Conservation (phyloP, 2,113 vertebrate genomes). For the Actenoides lindsayi region DNA sequence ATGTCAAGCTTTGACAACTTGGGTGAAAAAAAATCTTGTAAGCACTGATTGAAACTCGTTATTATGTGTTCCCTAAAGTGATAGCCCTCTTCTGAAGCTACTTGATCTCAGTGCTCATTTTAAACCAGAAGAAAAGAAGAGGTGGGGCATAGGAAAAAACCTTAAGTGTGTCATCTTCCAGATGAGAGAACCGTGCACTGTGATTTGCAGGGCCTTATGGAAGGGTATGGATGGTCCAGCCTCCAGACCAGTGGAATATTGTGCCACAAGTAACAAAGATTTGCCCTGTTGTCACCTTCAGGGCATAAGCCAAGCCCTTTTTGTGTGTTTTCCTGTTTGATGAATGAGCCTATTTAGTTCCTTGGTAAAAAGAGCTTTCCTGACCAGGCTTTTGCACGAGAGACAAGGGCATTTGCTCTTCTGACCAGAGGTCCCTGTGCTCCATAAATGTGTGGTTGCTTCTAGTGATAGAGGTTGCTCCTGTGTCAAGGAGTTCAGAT, state of each 20-base stretch:
- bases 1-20: background rate
- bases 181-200: background rate
- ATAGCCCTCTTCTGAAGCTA: background rate
- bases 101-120: background rate
- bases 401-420: background rate
- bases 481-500: background rate
- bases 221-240: background rate
- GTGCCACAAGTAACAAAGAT: background rate
- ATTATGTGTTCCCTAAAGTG: background rate
- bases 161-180: background rate
- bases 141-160: background rate
- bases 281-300: background rate
- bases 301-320: background rate
- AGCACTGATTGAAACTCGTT: background rate
- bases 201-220: background rate
- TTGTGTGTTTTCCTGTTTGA: background rate
- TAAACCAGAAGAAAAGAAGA: background rate
- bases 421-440: background rate
- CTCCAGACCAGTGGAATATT: background rate
- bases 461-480: background rate
- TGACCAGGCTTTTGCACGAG: background rate
- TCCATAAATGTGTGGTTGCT: background rate
- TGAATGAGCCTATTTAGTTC: conserved; percentile 11
- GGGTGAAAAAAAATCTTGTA: background rate
- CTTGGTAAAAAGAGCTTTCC: background rate